Base-by-base conservation (phyloP, 1,140 invertebrate species). In the Vanessa tameamea region DNA sequence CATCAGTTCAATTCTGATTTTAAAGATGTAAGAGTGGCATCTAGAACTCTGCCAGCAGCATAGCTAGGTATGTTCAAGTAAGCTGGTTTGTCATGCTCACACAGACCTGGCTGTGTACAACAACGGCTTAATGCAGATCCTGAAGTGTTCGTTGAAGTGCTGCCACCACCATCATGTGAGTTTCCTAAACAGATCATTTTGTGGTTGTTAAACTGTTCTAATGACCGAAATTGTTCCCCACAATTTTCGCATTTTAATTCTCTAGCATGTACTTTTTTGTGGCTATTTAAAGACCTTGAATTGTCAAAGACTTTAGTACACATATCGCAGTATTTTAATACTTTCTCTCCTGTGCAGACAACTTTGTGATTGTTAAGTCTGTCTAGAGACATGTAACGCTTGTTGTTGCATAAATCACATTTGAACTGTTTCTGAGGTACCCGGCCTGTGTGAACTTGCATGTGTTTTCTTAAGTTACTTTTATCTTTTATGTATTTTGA, bases 401-500 rank as follows among this genome's bases (percentile, higher is more conserved):
- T 93, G 69, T 93, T 93, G 69, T 93, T 93, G 76, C 93, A 93
- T 55, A 93, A 73, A 73, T 93, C 93, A 90, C 93, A 93, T 77
- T 93, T 93, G 74, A 93, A 93, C 72, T 93, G 93, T 77, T 93
- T 93, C 78, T 93, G 93, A 65, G 93, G 93, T n/a, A 93, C 90
- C 31, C 93, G 80, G 13, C 93, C 93, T 73, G 92, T 93, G 76
- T 93, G 93, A 8, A 93, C 93, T 82, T 93, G 93, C 93, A 93
- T 93, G 78, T 93, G 92, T 80, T 93, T 93, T 69, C 93, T 90
- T 75, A 93, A 75, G 72, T 93, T 93, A 81, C 92, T 93, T 77
- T 93, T 93, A 83, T 93, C 93, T 84, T 93, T 93, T 64, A 93
- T 93, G 73, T 93, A 93, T 81, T 93, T 93, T 73, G 93, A 93